phyloP scores from a whole-genome alignment of 2,113 vertebrate genomes.

The Myrmecophaga tridactyla region DNA sequence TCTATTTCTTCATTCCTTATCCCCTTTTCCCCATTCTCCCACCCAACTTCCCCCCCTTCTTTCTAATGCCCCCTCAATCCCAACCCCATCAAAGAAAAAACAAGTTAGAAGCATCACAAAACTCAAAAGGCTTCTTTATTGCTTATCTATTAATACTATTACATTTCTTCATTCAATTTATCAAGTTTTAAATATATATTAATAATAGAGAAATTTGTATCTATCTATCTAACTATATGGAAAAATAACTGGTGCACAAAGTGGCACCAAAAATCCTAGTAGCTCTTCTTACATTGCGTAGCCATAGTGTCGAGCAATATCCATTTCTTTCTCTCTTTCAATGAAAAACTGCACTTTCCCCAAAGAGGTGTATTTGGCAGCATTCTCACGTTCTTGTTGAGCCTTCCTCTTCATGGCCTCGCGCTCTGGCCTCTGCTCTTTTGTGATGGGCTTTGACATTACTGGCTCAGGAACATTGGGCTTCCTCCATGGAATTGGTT shows the following conservation, averaged over 20 bases:
- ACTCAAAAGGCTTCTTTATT: not conserved
- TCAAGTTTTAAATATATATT: not conserved
- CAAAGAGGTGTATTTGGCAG: slow-evolving; percentile 34
- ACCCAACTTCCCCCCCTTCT: not conserved
- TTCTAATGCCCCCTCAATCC: not conserved
- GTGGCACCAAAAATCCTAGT: not conserved
- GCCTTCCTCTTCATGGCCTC: slow-evolving; percentile 59
- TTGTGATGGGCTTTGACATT: slow-evolving; percentile 46
- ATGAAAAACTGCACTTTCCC: slow-evolving; percentile 40
- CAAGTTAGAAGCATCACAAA: not conserved
- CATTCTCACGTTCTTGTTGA: slow-evolving; percentile 39
- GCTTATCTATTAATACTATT: not conserved
- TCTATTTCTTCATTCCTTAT: not conserved
- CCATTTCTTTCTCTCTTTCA: slow-evolving; percentile 44
- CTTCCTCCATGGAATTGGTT: slow-evolving; percentile 39
- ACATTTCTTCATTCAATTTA: not conserved
- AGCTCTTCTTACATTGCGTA: not conserved
- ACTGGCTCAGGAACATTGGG: not conserved
- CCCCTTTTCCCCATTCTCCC: not conserved
- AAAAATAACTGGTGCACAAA: not conserved
- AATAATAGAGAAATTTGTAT: not conserved
- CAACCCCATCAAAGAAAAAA: not conserved
- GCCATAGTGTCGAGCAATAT: not conserved
- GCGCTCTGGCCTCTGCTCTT: slow-evolving; percentile 43
- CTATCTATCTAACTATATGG: not conserved